phyloP scores from a whole-genome alignment of 2,113 vertebrate genomes.

The Callaeas wilsoni region DNA sequence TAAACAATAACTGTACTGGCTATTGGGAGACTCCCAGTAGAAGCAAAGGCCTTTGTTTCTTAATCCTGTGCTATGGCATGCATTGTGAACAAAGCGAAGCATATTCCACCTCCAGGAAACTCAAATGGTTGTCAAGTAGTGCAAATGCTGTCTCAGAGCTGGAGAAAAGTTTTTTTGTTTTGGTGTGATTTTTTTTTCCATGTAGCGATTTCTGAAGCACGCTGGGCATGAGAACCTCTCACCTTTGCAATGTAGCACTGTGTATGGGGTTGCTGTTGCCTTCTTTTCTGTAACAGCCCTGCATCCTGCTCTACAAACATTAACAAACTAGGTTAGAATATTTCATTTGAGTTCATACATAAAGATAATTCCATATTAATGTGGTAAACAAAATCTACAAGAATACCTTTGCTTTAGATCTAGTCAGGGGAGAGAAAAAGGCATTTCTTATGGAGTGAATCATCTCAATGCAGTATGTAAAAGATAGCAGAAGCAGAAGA shows the following conservation, averaged over 20 bases:
- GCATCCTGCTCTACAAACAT: background rate
- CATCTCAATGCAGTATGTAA: background rate
- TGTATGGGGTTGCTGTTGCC: background rate
- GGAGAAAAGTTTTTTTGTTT: background rate
- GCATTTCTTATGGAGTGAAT: background rate
- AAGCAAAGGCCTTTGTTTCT: background rate
- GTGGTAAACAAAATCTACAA: background rate
- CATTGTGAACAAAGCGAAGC: background rate
- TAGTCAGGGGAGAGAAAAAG: background rate
- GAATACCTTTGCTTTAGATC: background rate
- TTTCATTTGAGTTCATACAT: background rate
- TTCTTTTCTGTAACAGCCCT: background rate
- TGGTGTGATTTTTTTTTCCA: background rate
- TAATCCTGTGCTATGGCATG: fast-evolving
- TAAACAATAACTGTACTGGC: fast-evolving
- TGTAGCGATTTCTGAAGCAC: background rate
- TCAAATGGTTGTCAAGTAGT: background rate
- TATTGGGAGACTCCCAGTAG: background rate
- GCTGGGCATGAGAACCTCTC: background rate
- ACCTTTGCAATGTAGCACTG: fast-evolving
- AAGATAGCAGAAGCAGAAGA: background rate
- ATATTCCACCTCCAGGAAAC: background rate
- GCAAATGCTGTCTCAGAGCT: background rate
- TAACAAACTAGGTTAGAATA: background rate
- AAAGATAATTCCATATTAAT: background rate